Conservation (phyloP, 2,888 invertebrate genomes). For the Eustalomyia histrio region DNA sequence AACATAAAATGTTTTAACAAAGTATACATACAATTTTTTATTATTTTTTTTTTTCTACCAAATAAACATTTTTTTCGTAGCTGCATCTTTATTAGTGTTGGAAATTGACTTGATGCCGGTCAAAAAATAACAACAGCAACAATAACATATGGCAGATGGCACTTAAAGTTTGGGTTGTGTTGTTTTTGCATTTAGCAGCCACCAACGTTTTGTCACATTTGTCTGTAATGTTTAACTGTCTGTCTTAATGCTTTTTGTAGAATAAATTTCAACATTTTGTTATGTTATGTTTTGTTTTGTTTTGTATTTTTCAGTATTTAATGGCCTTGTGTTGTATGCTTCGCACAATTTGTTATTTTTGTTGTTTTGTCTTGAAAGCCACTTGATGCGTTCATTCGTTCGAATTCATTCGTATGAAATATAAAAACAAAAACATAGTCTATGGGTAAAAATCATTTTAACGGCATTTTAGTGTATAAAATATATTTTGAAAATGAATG, state of each 20-base stretch:
- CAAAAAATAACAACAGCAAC: constrained; percentile 18
- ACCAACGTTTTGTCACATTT: constrained; percentile 59
- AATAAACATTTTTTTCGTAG: constrained; percentile 17
- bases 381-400: not conserved
- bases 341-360: constrained; percentile 56
- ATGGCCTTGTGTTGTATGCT: constrained; percentile 50
- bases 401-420: too few species aligned
- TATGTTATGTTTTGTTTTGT: constrained; percentile 30
- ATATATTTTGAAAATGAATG: not conserved
- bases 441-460: constrained; percentile 27
- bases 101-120: constrained; percentile 42
- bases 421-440: not conserved
- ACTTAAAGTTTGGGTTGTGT: not conserved
- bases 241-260: constrained; percentile 21
- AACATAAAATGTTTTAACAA: constrained; percentile 6
- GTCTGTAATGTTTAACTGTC: constrained; percentile 22
- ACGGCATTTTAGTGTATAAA: constrained; percentile 35
- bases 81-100: constrained; percentile 51
- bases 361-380: constrained; percentile 2
- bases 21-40: constrained; percentile 12
- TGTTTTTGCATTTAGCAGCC: constrained; percentile 37
- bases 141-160: not conserved
- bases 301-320: constrained; percentile 22
- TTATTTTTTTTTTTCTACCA: too few species aligned
- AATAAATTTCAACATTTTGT: constrained; percentile 50